A percentile compares a stretch with the other conserved stretches of the same genome.
Conservation (phyloP, 2,113 vertebrate species). For the Cavia porcellus region DNA sequence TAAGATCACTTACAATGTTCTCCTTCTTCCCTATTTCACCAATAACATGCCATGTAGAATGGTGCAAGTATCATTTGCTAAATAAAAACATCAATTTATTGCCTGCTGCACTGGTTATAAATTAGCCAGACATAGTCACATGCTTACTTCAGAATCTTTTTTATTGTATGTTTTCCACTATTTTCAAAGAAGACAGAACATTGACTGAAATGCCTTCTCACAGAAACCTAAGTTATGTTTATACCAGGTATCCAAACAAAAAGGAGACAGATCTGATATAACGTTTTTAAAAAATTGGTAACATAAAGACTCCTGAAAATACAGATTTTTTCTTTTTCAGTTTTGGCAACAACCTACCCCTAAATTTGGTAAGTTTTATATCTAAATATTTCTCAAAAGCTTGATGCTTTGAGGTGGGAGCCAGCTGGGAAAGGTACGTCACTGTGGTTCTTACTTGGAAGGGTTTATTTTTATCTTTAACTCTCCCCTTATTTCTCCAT, state of each 20-base stretch:
- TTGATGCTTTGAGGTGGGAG: neutral
- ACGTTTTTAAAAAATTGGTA: neutral
- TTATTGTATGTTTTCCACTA: conserved; percentile 41
- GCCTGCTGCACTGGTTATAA: neutral
- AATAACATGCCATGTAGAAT: conserved; percentile 42
- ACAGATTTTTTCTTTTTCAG: neutral
- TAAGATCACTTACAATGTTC: conserved; percentile 48
- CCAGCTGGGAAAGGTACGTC: neutral
- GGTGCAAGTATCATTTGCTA: conserved; percentile 69
- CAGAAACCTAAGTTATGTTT: conserved; percentile 46
- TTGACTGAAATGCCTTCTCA: neutral
- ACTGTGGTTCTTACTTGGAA: neutral
- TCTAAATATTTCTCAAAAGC: neutral
- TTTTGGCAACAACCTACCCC: neutral
- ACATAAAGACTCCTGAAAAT: conserved; percentile 12
- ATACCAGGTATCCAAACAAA: neutral
- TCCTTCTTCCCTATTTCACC: conserved; percentile 64
- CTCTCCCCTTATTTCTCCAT: neutral
- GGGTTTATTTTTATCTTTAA: neutral
- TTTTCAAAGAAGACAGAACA: conserved; percentile 6
- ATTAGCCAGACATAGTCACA: conserved; percentile 18
- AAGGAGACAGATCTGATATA: neutral
- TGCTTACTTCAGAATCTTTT: conserved; percentile 55
- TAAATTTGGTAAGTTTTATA: neutral
- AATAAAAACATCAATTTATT: conserved; percentile 70